Evolutionary conservation across 2,797 vertebrate genomes (phyloP).

Genomic region (Allobates femoralis): DNA sequence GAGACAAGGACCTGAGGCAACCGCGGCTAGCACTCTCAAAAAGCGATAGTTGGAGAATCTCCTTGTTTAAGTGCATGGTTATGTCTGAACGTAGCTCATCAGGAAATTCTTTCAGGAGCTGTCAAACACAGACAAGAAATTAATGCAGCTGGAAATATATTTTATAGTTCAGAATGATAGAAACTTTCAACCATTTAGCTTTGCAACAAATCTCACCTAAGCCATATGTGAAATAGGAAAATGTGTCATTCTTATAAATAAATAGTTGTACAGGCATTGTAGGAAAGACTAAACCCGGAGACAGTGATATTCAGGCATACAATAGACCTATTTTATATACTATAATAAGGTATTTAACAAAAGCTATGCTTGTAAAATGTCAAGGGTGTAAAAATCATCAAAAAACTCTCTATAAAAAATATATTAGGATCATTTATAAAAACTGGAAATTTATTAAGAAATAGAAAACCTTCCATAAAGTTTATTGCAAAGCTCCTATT

Average conservation of each 20-base stretch:
- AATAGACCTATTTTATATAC: not conserved
- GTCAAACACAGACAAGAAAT: conserved; percentile 58
- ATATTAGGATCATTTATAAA: not conserved
- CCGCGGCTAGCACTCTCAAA: conserved; percentile 94
- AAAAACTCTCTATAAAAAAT: not conserved
- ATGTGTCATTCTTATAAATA: conserved; percentile 25
- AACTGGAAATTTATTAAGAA: not conserved
- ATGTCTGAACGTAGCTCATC: conserved; percentile 97
- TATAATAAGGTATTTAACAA: not conserved
- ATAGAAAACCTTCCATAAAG: not conserved
- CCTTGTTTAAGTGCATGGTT: conserved; percentile 98
- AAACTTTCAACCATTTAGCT: conserved; percentile 9
- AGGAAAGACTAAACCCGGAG: not conserved
- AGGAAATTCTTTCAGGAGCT: conserved; percentile 97
- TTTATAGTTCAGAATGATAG: not conserved
- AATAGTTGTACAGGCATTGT: not conserved
- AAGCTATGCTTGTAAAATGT: not conserved
- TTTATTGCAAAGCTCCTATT: too few species aligned
- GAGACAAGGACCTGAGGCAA: conserved; percentile 94
- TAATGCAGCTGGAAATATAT: conserved; percentile 35
- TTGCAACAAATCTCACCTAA: conserved; percentile 38
- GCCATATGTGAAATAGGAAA: not conserved
- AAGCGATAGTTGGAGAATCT: conserved; percentile 93
- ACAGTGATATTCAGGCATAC: not conserved
- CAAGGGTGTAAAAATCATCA: too few species aligned